Conservation (phyloP, 1,140 invertebrate species). For the Aphaenogaster floridana region DNA sequence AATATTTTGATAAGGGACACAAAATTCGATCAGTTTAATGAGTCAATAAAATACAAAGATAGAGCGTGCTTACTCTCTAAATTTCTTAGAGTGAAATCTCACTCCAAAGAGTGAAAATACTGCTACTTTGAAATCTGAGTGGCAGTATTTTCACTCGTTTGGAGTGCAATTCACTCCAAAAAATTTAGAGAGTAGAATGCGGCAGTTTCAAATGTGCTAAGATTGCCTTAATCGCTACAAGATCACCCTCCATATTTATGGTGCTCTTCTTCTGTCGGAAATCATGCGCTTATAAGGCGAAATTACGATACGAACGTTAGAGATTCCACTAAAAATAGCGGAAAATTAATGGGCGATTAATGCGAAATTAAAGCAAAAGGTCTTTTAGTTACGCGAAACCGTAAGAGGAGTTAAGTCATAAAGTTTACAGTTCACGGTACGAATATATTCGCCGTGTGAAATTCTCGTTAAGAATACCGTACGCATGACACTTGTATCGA, state of each 20-base stretch:
- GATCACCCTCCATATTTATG: neutral
- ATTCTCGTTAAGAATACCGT: neutral
- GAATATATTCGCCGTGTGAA: slow-evolving; percentile 10
- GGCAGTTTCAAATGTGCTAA: neutral
- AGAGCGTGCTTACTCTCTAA: neutral
- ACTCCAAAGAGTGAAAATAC: no score
- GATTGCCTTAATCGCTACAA: neutral
- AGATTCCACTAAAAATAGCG: neutral
- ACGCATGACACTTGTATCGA: neutral
- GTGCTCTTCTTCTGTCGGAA: neutral
- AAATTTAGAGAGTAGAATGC: neutral
- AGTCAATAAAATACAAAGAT: neutral
- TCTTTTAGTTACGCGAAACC: neutral
- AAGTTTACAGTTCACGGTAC: neutral
- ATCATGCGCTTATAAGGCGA: neutral
- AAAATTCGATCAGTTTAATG: neutral
- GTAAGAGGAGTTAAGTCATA: slow-evolving; percentile 5
- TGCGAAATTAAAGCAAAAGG: neutral
- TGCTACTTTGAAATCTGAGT: no score
- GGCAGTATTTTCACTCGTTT: no score
- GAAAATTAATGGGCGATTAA: neutral
- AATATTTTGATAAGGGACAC: neutral
- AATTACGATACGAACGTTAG: neutral
- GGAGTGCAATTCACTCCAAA: no score
- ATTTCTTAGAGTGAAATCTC: no score